These are phyloP conservation scores for Xyrauchen texanus DNA, from an alignment of 2,113 vertebrate species.

Conservation along the genomic window DNA sequence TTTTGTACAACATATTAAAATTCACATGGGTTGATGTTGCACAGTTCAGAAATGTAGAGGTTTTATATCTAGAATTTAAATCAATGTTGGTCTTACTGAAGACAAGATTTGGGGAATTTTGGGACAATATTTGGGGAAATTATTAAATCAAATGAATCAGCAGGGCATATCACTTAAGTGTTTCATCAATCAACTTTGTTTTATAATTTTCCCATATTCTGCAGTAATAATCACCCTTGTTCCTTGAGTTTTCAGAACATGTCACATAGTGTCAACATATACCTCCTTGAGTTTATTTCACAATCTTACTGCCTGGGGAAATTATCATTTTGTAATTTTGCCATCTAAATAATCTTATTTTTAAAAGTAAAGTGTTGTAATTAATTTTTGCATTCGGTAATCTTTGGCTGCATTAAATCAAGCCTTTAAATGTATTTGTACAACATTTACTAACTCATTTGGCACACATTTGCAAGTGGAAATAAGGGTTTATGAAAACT, in stretches of 20 bases:
- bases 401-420: neutral
- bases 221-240: conserved; percentile 45
- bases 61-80: neutral
- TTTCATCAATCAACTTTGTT: conserved; percentile 12
- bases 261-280: neutral
- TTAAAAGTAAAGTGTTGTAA: neutral
- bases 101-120: neutral
- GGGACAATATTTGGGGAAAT: too few species aligned
- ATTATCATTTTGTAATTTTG: neutral
- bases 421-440: too few species aligned
- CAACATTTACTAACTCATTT: neutral
- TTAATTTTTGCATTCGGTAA: neutral
- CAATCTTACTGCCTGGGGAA: neutral
- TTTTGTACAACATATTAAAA: neutral
- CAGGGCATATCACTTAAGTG: conserved; percentile 3
- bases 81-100: neutral
- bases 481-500: neutral
- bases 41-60: neutral
- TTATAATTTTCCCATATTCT: conserved; percentile 23
- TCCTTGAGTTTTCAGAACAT: conserved; percentile 49
- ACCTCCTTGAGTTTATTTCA: neutral
- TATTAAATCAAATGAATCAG: neutral
- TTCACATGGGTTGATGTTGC: neutral
- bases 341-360: neutral
- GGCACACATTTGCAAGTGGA: neutral